Conservation (phyloP, 2,888 invertebrate genomes). For the Antheraea yamamai region DNA sequence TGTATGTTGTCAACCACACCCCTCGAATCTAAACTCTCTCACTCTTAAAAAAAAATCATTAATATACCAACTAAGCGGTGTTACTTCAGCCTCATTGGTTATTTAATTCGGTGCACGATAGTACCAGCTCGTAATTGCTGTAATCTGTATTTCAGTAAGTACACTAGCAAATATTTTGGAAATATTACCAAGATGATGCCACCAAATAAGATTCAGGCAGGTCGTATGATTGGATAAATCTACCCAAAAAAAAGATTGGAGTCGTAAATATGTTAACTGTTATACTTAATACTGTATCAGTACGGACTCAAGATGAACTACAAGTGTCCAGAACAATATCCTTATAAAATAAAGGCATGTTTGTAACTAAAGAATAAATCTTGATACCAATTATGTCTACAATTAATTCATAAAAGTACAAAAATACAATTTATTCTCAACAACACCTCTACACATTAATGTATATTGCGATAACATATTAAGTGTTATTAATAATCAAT, state of each 20-base stretch:
- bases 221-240: not conserved
- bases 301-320: not conserved
- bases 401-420: not conserved
- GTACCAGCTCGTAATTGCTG: not conserved
- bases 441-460: slow-evolving; percentile 1
- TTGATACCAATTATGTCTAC: not conserved
- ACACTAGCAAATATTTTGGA: not conserved
- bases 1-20: too few relatives aligned
- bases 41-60: too few relatives aligned
- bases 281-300: not conserved
- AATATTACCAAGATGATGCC: not conserved
- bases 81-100: too few relatives aligned
- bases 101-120: not conserved
- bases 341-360: not conserved
- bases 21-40: too few relatives aligned
- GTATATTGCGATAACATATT: not conserved
- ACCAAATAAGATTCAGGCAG: not conserved
- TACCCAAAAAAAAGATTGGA: not conserved
- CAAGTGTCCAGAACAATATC: not conserved
- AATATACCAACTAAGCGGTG: too few relatives aligned
- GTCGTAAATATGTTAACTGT: not conserved
- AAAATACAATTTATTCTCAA: not conserved
- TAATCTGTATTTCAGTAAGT: not conserved
- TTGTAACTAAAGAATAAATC: not conserved
- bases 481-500: slow-evolving; percentile 17